Percentiles rank a stretch among this genome's conserved stretches.
phyloP scores from a whole-genome alignment of 2,797 vertebrate genomes.

The Ceyx erithaca region DNA sequence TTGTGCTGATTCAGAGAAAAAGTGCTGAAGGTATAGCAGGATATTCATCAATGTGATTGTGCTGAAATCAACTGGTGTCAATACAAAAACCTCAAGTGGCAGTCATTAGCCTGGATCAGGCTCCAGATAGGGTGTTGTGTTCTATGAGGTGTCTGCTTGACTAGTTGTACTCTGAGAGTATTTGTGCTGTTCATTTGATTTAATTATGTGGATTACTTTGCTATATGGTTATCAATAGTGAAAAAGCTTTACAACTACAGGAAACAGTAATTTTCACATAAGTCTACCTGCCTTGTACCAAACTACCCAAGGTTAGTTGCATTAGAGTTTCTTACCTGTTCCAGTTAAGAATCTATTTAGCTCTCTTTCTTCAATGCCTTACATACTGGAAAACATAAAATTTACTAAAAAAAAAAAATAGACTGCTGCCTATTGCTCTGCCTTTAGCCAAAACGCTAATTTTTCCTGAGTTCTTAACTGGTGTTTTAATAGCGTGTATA shows the following conservation, averaged over 20 bases:
- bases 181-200: neutral
- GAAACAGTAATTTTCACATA: neutral
- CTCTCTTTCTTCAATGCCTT: neutral
- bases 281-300: neutral
- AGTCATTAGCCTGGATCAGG: neutral
- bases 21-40: neutral
- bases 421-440: neutral
- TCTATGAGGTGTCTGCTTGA: neutral
- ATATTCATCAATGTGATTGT: rapidly evolving
- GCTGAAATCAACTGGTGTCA: neutral
- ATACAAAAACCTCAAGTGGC: neutral
- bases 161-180: neutral
- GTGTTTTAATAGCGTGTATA: slow-evolving; percentile 29
- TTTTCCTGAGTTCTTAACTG: slow-evolving; percentile 1
- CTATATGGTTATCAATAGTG: neutral
- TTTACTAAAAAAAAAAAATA: neutral
- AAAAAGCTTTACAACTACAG: neutral
- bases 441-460: neutral
- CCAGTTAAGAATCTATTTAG: neutral
- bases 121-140: neutral
- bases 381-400: neutral
- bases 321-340: neutral
- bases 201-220: neutral
- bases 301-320: neutral
- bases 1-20: neutral